A percentile compares a stretch with the other conserved stretches of the same genome.
Conservation (phyloP, 2,797 vertebrate genomes). For the Tiaroga cobitis region DNA sequence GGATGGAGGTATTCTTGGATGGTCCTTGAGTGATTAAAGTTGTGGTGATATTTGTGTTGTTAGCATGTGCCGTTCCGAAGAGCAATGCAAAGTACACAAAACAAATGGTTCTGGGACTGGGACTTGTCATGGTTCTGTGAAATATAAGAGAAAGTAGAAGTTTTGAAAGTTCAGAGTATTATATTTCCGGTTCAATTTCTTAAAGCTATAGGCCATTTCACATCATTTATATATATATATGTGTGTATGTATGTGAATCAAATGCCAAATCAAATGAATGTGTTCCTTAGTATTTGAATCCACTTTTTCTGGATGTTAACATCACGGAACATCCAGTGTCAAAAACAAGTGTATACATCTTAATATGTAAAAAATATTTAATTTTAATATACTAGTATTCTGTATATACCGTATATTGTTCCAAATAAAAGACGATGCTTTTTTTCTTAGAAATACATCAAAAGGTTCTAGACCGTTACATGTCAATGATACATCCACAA, state of each 20-base stretch:
- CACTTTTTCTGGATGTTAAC: too few species aligned
- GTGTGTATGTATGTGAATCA: too few species aligned
- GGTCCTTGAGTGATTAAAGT: accelerated
- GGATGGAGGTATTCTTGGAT: accelerated
- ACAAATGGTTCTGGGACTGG: constrained; percentile 4
- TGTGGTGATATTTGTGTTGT: accelerated
- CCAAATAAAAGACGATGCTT: too few species aligned
- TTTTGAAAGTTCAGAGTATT: neutral
- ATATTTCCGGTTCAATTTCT: neutral
- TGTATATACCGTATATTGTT: too few species aligned
- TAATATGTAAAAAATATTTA: too few species aligned
- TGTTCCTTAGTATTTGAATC: neutral
- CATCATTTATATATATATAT: too few species aligned
- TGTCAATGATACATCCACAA: too few species aligned
- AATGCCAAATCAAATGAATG: neutral
- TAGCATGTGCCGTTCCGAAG: neutral
- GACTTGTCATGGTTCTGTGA: constrained; percentile 53
- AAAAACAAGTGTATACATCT: too few species aligned
- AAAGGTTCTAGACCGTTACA: too few species aligned
- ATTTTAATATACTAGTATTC: too few species aligned
- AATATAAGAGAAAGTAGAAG: neutral
- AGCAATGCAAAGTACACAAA: constrained; percentile 32
- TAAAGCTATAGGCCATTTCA: neutral
- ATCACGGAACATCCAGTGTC: neutral
- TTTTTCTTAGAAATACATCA: too few species aligned